Evolutionary conservation across 2,888 invertebrate genomes (phyloP).

Genomic region (Troides aeacus): DNA sequence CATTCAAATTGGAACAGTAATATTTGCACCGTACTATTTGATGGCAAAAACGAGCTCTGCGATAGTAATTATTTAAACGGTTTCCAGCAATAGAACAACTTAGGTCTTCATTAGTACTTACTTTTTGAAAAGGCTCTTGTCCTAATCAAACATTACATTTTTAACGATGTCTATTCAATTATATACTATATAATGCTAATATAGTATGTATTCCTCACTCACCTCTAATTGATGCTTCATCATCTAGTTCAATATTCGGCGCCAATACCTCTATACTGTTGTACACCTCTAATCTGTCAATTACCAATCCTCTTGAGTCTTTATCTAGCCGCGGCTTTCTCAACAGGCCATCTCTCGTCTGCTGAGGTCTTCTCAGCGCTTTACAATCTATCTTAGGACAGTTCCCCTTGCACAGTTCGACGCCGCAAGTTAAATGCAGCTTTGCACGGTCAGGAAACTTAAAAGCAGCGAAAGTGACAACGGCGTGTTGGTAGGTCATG

Average conservation of each 20-base stretch:
- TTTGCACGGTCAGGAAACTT: conserved; percentile 90
- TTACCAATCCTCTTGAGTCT: conserved; percentile 78
- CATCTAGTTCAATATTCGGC: conserved; percentile 87
- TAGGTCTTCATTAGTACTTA: background rate
- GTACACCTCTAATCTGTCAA: conserved; percentile 86
- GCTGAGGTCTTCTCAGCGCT: conserved; percentile 66
- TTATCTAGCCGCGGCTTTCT: conserved; percentile 73
- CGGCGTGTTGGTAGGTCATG: conserved; percentile 75
- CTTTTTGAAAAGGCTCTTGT: background rate
- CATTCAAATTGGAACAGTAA: no score
- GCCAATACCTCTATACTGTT: conserved; percentile 90
- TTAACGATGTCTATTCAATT: no score
- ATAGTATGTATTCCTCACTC: conserved; percentile 9
- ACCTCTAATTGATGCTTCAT: conserved; percentile 78
- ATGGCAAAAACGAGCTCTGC: no score
- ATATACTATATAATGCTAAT: no score
- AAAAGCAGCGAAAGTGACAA: conserved; percentile 87
- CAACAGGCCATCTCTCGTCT: conserved; percentile 68
- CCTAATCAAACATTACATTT: background rate
- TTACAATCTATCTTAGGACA: conserved; percentile 83
- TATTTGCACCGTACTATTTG: no score
- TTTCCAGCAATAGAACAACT: no score
- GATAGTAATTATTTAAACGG: no score
- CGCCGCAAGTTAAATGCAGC: conserved; percentile 87
- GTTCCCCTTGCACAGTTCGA: conserved; percentile 86